These are phyloP conservation scores for Proterorhinus semilunaris DNA, from an alignment of 2,113 vertebrate species.

Conservation along the genomic window DNA sequence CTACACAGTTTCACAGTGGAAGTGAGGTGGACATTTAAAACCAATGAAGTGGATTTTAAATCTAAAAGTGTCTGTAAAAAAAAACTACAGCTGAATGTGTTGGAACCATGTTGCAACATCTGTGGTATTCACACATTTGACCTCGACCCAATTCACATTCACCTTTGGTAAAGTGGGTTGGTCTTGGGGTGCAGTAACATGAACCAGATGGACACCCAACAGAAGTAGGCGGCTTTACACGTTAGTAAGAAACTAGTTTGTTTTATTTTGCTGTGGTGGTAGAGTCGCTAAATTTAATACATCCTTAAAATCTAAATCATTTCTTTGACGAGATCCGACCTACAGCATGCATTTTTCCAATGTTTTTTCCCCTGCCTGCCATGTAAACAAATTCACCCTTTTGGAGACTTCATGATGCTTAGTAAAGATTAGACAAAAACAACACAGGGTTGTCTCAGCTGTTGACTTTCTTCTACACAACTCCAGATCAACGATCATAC, in stretches of 20 bases:
- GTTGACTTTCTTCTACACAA: background rate
- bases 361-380: background rate
- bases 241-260: background rate
- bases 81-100: too few relatives aligned
- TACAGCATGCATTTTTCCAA: background rate
- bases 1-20: background rate
- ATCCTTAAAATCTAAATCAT: too few relatives aligned
- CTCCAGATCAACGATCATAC: background rate
- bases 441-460: background rate
- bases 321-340: too few relatives aligned
- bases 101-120: too few relatives aligned
- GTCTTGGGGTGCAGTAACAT: constrained; percentile 3
- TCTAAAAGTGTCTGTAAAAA: too few relatives aligned
- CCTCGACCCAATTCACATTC: background rate
- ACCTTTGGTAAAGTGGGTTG: background rate
- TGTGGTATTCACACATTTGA: background rate
- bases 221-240: background rate
- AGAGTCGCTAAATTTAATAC: too few relatives aligned
- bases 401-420: constrained; percentile 5
- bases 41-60: too few relatives aligned
- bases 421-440: background rate
- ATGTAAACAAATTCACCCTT: constrained; percentile 2
- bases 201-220: background rate
- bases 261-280: background rate
- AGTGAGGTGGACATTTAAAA: too few relatives aligned